phyloP scores from a whole-genome alignment of 2,797 vertebrate species.

The Glyptemys insculpta region DNA sequence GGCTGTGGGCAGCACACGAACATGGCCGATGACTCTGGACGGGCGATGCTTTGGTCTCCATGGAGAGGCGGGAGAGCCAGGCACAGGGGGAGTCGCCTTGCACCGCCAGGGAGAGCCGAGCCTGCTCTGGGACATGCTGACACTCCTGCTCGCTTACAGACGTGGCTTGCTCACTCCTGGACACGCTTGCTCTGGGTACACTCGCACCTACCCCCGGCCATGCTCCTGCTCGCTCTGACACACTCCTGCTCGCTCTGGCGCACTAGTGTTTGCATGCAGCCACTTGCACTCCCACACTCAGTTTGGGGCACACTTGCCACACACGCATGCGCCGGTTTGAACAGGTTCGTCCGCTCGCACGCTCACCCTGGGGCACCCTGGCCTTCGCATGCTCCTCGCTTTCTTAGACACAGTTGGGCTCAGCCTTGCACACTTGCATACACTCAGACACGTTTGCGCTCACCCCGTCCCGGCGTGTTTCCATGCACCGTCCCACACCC shows the following conservation, averaged over 20 bases:
- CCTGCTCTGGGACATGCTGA: not conserved
- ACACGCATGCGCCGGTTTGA: not conserved
- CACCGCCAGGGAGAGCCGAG: not conserved
- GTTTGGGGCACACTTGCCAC: too few relatives aligned
- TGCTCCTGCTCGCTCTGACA: not conserved
- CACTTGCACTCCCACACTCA: not conserved
- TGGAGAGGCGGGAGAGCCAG: not conserved
- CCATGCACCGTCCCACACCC: accelerated
- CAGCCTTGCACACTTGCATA: not conserved
- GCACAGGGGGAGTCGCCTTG: not conserved
- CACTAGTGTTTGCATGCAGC: not conserved
- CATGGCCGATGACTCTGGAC: not conserved
- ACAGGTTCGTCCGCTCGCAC: not conserved
- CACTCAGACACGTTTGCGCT: not conserved
- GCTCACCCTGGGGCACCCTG: not conserved
- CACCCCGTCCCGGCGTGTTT: not conserved
- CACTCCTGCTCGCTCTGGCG: not conserved
- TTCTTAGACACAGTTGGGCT: not conserved
- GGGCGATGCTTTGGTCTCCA: too few relatives aligned
- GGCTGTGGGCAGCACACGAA: not conserved
- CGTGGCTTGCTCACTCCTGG: not conserved
- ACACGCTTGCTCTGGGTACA: not conserved
- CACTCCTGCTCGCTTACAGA: not conserved
- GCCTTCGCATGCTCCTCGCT: not conserved
- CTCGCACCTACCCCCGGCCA: not conserved